Evolutionary conservation across 2,113 vertebrate species (phyloP).

Genomic region (Malurus cyaneus): DNA sequence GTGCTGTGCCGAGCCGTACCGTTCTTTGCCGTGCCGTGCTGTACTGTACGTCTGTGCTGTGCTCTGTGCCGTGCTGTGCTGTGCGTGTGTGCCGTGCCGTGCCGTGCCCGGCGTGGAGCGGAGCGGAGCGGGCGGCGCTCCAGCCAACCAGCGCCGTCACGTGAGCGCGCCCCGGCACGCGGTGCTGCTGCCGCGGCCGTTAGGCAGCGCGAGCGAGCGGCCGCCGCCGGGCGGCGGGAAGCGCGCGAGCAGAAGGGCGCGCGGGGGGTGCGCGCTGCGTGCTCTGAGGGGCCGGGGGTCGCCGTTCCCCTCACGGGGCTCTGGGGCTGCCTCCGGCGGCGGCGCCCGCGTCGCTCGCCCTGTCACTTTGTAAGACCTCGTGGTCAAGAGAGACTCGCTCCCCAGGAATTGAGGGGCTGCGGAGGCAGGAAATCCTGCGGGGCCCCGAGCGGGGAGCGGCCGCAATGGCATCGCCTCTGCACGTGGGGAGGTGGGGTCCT

Average conservation of each 20-base stretch:
- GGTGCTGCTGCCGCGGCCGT: neutral
- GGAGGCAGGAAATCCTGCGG: neutral
- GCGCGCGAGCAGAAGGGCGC: too few relatives aligned
- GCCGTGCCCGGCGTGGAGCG: neutral
- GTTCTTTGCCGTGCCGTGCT: fast-evolving
- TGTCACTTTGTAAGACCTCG: too few relatives aligned
- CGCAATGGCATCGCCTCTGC: neutral
- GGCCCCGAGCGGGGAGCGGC: neutral
- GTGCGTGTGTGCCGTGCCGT: neutral
- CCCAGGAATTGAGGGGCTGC: slow-evolving; percentile 3
- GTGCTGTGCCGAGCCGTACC: fast-evolving
- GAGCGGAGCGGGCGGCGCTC: neutral
- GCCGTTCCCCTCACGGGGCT: neutral
- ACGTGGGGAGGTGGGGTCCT: neutral
- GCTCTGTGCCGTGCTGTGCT: neutral
- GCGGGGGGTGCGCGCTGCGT: neutral
- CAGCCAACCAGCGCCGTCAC: neutral
- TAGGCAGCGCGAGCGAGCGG: neutral
- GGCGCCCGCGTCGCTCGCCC: neutral
- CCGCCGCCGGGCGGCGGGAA: too few relatives aligned
- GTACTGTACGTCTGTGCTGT: too few relatives aligned
- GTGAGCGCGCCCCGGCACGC: neutral
- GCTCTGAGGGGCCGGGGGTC: neutral
- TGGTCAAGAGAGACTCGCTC: too few relatives aligned
- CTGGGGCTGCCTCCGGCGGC: neutral